Base-by-base conservation (phyloP, 2,888 invertebrate species). In the Diachrysia chrysitis region DNA sequence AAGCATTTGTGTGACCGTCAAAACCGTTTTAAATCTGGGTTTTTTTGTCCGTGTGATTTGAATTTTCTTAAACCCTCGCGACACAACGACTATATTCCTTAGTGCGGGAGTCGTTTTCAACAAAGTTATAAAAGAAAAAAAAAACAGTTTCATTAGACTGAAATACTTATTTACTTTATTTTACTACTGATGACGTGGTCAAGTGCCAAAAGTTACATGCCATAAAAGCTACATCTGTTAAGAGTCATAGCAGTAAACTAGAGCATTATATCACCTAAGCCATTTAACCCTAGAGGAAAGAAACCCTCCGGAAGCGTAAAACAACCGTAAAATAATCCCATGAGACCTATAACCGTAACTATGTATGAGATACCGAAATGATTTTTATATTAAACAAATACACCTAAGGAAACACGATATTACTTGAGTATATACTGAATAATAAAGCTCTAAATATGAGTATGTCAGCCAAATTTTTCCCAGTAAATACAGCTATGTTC, bases 271-370 rank as follows among this genome's bases (percentile, higher is more conserved):
- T 74, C 51, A 70, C 73, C 75, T 66, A 54, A 21, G n/a, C 56
- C 58, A 67, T 79, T 80, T 73, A 79, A 81, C 82, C 81, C 71
- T 76, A 57, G 64, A 66, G 66, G 63, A 35, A 66, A 68, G 19
- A 55, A 64, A 71, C 73, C 79, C 72, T 78, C 21, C 57, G 54
- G 55, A 57, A 54, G 59, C 65, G 73, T 81, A 79, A 81, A 81
- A 78, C 70, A 42, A 42, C 48, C 67, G 42, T 81, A 69, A 78
- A 68, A 60, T 51, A 68, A 57, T 42, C 66, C 69, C 55, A 65
- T 68, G 57, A 35, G 60, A 1, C 63, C 63, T n/a, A 73, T 68
- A 66, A 68, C 58, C 37, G 63, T 78, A 61, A 73, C 78, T 69
- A 63, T 66, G 65, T 68, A 53, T 61, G 63, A 65, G 63, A 63